Evolutionary conservation across 1,140 invertebrate genomes (phyloP).

Genomic region (Sipha flava): DNA sequence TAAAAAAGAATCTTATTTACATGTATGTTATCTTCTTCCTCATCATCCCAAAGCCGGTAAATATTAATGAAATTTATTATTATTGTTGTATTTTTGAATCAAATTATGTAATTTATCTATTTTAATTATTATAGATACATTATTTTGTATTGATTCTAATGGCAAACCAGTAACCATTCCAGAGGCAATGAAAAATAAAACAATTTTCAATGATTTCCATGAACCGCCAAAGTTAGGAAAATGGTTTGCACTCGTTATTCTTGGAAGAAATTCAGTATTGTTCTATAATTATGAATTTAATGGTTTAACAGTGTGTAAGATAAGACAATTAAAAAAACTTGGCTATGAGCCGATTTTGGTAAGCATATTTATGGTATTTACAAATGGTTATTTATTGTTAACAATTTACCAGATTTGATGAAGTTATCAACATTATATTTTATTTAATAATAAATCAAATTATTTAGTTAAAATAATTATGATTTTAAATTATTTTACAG

Average conservation of each 20-base stretch:
- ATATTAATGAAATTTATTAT: not conserved
- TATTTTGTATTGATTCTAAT: not conserved
- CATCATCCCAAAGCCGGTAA: conserved; percentile 8
- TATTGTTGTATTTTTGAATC: too few species aligned
- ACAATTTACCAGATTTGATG: too few species aligned
- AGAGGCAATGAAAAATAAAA: not conserved
- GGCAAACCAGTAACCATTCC: not conserved
- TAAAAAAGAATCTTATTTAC: not conserved
- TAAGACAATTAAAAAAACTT: not conserved
- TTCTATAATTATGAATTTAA: not conserved
- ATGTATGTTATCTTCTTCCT: conserved; percentile 1
- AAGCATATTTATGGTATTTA: not conserved
- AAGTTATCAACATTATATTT: too few species aligned
- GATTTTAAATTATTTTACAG: too few species aligned
- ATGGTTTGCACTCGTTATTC: not conserved
- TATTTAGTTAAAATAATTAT: too few species aligned
- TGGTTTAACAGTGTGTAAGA: not conserved
- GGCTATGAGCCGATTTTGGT: conserved; percentile 13
- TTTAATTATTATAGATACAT: not conserved
- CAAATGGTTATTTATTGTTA: not conserved
- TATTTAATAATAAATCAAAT: too few species aligned
- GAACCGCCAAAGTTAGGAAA: not conserved
- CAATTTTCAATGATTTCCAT: not conserved
- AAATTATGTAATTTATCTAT: not conserved
- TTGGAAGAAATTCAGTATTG: not conserved